Evolutionary conservation across 2,888 invertebrate species (phyloP), one percentile per base, ranked within the genome.

Genomic region (Philaethria dido): DNA sequence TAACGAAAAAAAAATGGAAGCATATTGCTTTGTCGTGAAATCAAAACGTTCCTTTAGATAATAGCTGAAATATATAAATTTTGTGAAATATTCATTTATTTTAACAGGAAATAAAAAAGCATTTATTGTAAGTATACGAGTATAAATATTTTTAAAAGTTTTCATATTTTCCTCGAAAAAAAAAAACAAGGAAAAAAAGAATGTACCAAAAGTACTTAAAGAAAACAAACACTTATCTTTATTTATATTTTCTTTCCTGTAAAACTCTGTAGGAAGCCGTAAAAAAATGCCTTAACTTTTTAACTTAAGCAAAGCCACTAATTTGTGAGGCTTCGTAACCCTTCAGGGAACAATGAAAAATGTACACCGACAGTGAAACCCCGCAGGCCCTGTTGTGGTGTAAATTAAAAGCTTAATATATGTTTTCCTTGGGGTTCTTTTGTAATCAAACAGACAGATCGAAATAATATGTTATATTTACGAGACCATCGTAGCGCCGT

Each of bases 261-360:
- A 42, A 63, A 68, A 68, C 62, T 62, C 39, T 1, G 22, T 61
- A 59, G 44, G 69, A 70, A 67, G 65, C 70, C 70, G 44, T 64
- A 64, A 66, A 70, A 70, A 62, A 66, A 60, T 66, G 60, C 66
- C 66, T 66, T 66, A 69, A 60, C 50, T 72, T 71, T 68, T 72
- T 66, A 63, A 70, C 64, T 69, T 57, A 57, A 48, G 52, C 48
- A 66, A 64, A 62, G 66, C 64, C 70, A 62, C 72, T 77, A 74
- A 78, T 78, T 88, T 83, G 71, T 85, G 80, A 65, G 90, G 89
- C 84, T 90, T 91, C 87, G 75, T 80, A 86, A 88, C 88, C 88
- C 88, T 87, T 88, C 80, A 74, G 70, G 52, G 64, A 68, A 78
- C 78, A 79, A 76, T 75, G 79, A 83, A 77, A 81, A 87, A 84